phyloP scores from a whole-genome alignment of 2,113 vertebrate species.

The Siphamia tubifer region DNA sequence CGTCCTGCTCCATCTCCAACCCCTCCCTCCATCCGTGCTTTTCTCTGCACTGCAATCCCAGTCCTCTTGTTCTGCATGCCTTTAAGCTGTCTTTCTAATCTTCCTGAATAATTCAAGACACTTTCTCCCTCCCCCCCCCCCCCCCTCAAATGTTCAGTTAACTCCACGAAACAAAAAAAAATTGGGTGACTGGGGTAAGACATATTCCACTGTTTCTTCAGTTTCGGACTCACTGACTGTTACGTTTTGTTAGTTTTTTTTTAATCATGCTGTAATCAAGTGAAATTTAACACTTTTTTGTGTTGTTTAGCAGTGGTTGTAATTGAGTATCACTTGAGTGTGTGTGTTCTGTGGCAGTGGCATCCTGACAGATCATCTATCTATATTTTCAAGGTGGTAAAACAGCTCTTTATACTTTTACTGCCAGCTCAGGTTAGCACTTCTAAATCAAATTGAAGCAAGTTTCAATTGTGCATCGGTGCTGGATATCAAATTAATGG shows the following conservation, averaged over 20 bases:
- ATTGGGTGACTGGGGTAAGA: not conserved
- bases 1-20: not conserved
- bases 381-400: not conserved
- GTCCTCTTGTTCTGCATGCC: slow-evolving; percentile 41
- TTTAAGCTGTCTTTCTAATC: slow-evolving; percentile 39
- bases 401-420: not conserved
- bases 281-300: not conserved
- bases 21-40: slow-evolving; percentile 17
- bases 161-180: not conserved
- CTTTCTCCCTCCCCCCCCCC: too few species aligned
- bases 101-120: slow-evolving; percentile 53
- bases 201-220: too few species aligned
- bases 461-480: not conserved
- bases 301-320: too few species aligned
- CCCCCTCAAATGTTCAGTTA: slow-evolving; percentile 3
- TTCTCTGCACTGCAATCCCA: slow-evolving; percentile 9
- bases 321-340: not conserved
- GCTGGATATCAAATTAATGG: slow-evolving; percentile 8
- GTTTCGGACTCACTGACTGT: not conserved
- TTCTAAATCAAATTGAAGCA: not conserved
- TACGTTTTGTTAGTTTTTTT: too few species aligned
- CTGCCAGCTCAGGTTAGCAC: not conserved
- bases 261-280: not conserved
- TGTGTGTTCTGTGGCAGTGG: not conserved
- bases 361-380: not conserved